Conservation (phyloP, 1,140 invertebrate genomes). For the Nasonia longicornis region DNA sequence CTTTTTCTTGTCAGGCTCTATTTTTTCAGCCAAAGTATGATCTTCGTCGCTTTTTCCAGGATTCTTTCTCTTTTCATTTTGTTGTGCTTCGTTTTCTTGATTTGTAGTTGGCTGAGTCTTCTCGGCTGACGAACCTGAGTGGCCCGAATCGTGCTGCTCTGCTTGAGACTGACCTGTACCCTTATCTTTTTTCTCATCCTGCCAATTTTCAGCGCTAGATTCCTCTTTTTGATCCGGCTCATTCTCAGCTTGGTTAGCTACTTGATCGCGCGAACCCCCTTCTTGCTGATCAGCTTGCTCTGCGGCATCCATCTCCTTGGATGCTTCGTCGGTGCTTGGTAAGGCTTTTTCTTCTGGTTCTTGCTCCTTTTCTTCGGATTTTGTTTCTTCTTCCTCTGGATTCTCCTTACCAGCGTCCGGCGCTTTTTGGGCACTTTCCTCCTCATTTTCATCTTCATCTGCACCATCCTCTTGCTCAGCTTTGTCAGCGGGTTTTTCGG, state of each 20-base stretch:
- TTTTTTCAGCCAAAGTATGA: conserved; percentile 65
- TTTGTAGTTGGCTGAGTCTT: conserved; percentile 53
- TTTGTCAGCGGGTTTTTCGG: conserved; percentile 64
- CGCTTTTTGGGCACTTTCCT: conserved; percentile 55
- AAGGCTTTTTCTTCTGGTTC: conserved; percentile 65
- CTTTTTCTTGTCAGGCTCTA: conserved; percentile 69
- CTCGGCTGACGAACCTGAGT: conserved; percentile 62
- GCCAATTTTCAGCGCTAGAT: conserved; percentile 58
- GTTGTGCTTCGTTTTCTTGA: conserved; percentile 51
- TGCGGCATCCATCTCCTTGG: conserved; percentile 62
- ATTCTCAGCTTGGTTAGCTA: conserved; percentile 50
- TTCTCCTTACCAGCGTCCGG: conserved; percentile 69
- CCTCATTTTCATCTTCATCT: conserved; percentile 39
- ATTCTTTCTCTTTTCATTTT: conserved; percentile 64
- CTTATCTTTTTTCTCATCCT: conserved; percentile 67
- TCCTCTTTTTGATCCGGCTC: conserved; percentile 50
- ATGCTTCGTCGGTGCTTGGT: conserved; percentile 56
- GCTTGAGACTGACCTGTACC: conserved; percentile 69
- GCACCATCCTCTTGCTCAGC: conserved; percentile 53
- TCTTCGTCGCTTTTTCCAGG: conserved; percentile 68
- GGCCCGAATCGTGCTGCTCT: conserved; percentile 67
- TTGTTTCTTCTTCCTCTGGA: conserved; percentile 60
- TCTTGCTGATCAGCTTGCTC: conserved; percentile 58
- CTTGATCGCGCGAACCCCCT: conserved; percentile 62
- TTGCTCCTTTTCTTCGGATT: conserved; percentile 62